Base-by-base conservation (phyloP, 2,888 invertebrate species). In the Nomada goodeniana region DNA sequence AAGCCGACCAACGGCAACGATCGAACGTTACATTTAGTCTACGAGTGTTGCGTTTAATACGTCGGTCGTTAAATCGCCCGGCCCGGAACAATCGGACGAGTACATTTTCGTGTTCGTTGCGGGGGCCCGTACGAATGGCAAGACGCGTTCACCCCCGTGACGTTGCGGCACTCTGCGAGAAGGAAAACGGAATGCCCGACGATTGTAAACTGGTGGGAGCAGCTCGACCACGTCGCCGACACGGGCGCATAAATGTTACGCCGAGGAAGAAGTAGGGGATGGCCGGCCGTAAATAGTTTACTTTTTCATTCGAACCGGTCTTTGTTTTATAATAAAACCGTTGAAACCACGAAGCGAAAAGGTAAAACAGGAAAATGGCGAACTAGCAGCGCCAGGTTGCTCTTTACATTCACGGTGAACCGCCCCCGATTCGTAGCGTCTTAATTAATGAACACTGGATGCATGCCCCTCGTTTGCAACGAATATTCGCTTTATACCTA, bases 311-410 rank as follows among this genome's bases (percentile, higher is more conserved):
- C 90, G 84, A 76, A 26, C 73, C 80, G 64, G 78, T 84, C 85
- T 86, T 86, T 88, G 91, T 89, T 86, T 89, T 92, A 91, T 92
- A 92, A 92, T 92, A 92, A 92, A 92, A 91, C 90, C 91, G 88
- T 88, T 86, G 89, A 85, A 90, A 89, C 89, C 89, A 82, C 2
- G 23, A 76, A 77, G 57, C 72, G 61, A 50, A 74, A 72, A 78
- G 76, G 57, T 44, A 7, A 55, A 76, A 63, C 36, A 75, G 52
- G 60, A 60, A 67, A 20, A 72, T 57, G 11, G 23, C 15, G 3
- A 29, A 23, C 15, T 26, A 53, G 47, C n/a, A 55, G 18, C 60
- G 10, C 65, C 23, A 50, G 60, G 75, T 76, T 55, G 68, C 76
- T 69, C 64, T 76, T 82, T 76, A 69, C 74, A 63, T 70, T 52